These are phyloP conservation scores for Panorpa germanica DNA, from an alignment of 2,888 invertebrate species.

Conservation along the genomic window DNA sequence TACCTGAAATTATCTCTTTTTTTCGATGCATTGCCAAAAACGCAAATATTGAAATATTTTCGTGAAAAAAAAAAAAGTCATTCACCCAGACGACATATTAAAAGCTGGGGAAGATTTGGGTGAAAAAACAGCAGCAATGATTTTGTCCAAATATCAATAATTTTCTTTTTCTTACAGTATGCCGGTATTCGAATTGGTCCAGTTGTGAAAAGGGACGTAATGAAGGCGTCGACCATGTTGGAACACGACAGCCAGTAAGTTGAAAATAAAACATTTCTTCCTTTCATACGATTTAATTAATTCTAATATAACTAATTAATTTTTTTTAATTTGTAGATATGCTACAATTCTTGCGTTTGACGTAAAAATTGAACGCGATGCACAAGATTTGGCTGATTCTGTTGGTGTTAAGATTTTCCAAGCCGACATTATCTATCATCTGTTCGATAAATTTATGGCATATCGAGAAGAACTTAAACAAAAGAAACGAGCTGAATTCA, in stretches of 20 bases:
- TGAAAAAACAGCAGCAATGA: too few species aligned
- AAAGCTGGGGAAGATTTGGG: too few species aligned
- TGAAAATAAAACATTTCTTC: slow-evolving; percentile 9
- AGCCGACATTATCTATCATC: slow-evolving; percentile 98
- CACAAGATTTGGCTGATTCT: slow-evolving; percentile 91
- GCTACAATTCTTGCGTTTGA: slow-evolving; percentile 99
- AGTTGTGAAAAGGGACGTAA: slow-evolving; percentile 97
- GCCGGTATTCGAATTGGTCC: slow-evolving; percentile 97
- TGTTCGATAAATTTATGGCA: slow-evolving; percentile 93
- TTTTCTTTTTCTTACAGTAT: slow-evolving; percentile 47
- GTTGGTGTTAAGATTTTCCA: slow-evolving; percentile 91
- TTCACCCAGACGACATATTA: too few species aligned
- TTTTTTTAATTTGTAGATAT: slow-evolving; percentile 35
- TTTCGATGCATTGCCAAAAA: too few species aligned
- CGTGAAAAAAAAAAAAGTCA: too few species aligned
- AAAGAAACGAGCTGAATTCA: slow-evolving; percentile 86
- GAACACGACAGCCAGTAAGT: slow-evolving; percentile 91
- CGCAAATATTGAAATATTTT: too few species aligned
- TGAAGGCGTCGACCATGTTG: slow-evolving; percentile 99
- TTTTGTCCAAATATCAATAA: slow-evolving; percentile 2
- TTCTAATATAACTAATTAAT: slow-evolving; percentile 5
- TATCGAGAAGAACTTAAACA: slow-evolving; percentile 81
- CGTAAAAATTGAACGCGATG: slow-evolving; percentile 94
- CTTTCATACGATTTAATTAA: slow-evolving; percentile 1
- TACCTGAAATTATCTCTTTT: too few species aligned